These are phyloP conservation scores for Pyrrhosoma nymphula DNA, from an alignment of 2,888 invertebrate species.

Conservation along the genomic window DNA sequence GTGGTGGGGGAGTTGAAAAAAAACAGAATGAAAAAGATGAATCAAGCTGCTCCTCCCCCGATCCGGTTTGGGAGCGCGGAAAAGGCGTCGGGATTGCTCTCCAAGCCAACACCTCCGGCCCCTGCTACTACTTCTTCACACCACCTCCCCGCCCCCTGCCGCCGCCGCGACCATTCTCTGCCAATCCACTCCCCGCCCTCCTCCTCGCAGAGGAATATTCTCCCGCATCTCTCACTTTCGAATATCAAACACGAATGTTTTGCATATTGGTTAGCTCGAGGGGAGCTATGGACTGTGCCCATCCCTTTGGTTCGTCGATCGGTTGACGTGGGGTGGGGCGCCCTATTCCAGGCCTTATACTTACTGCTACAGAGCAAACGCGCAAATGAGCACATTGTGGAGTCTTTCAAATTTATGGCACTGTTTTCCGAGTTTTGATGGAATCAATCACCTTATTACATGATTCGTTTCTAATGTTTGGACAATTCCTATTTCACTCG, in stretches of 20 bases:
- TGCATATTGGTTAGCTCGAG: not conserved
- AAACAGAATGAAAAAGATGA: not conserved
- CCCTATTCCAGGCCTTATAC: not conserved
- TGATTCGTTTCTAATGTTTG: no score
- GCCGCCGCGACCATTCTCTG: not conserved
- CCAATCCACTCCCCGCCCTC: not conserved
- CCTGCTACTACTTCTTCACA: not conserved
- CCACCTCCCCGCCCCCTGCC: not conserved
- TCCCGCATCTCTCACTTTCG: not conserved
- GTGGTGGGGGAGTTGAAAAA: not conserved
- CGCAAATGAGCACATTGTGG: no score
- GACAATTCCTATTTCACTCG: no score
- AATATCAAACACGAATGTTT: not conserved
- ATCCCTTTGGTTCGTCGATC: not conserved
- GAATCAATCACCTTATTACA: no score
- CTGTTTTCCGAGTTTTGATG: no score
- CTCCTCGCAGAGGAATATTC: not conserved
- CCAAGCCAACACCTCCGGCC: not conserved
- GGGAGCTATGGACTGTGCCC: not conserved
- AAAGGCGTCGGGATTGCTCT: not conserved
- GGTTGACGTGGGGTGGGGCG: not conserved
- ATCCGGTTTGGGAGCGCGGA: not conserved
- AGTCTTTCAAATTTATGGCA: no score
- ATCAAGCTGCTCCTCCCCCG: not conserved
- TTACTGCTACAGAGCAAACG: no score